These are phyloP conservation scores for Dichetophora obliterata DNA, from an alignment of 2,888 invertebrate genomes.

Conservation along the genomic window DNA sequence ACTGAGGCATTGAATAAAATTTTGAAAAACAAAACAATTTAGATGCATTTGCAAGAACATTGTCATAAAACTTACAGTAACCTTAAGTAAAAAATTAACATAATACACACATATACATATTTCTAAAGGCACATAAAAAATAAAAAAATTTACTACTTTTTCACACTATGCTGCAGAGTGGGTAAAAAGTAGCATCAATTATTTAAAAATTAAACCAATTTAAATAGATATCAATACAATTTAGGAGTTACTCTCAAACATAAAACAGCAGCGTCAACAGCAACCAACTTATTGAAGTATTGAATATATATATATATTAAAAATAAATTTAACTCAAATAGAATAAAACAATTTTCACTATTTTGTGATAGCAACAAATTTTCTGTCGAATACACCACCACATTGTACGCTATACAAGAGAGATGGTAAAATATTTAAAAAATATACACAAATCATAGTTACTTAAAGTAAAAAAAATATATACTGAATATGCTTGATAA, in stretches of 20 bases:
- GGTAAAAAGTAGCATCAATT: no score
- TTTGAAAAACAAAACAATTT: no score
- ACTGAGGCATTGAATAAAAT: no score
- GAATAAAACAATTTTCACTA: not conserved
- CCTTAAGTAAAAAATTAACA: no score
- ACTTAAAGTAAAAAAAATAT: not conserved
- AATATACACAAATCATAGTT: not conserved
- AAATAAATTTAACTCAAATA: not conserved
- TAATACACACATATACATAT: no score
- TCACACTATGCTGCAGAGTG: no score
- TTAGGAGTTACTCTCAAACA: not conserved
- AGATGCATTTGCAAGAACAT: no score
- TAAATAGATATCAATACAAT: no score
- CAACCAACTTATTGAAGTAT: slow-evolving; percentile 21
- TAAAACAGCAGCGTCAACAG: slow-evolving; percentile 18
- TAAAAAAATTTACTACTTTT: not conserved
- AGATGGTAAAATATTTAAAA: not conserved
- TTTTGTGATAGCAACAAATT: not conserved
- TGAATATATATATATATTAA: not conserved
- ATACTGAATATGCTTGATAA: not conserved
- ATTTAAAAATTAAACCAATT: no score
- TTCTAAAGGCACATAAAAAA: not conserved
- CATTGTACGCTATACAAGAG: not conserved
- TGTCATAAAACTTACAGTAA: no score
- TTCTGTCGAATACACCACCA: not conserved